phyloP scores from a whole-genome alignment of 1,140 invertebrate species.

The Pogonomyrmex californicus region DNA sequence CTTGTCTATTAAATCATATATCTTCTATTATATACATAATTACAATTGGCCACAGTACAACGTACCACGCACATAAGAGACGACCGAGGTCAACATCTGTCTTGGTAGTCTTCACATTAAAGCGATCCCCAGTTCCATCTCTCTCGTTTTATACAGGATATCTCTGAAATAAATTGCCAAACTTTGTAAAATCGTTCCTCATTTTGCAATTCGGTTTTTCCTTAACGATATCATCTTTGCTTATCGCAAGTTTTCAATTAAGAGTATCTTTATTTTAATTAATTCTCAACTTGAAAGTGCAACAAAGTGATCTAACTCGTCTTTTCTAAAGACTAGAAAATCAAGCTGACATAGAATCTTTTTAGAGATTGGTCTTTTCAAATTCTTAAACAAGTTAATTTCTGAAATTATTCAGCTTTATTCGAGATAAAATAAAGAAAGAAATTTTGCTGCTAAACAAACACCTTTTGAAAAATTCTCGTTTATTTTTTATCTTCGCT shows the following conservation, averaged over 20 bases:
- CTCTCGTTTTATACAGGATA: neutral
- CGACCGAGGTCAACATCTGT: conserved; percentile 25
- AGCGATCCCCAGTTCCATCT: conserved; percentile 19
- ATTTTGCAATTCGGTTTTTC: neutral
- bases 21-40: conserved; percentile 54
- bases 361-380: conserved; percentile 5
- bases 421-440: neutral
- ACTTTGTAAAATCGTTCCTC: neutral
- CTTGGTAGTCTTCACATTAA: conserved; percentile 48
- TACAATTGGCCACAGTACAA: conserved; percentile 16
- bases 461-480: neutral
- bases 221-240: neutral
- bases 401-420: neutral
- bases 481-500: neutral
- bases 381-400: conserved; percentile 19
- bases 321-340: conserved; percentile 13
- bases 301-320: neutral
- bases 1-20: conserved; percentile 46
- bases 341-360: neutral
- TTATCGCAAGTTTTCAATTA: conserved; percentile 3
- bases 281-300: neutral
- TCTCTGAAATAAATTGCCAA: conserved; percentile 4
- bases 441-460: neutral
- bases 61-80: conserved; percentile 29
- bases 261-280: conserved; percentile 12